Base-by-base conservation (phyloP, 1,140 invertebrate genomes). In the Calosoma granatense region DNA sequence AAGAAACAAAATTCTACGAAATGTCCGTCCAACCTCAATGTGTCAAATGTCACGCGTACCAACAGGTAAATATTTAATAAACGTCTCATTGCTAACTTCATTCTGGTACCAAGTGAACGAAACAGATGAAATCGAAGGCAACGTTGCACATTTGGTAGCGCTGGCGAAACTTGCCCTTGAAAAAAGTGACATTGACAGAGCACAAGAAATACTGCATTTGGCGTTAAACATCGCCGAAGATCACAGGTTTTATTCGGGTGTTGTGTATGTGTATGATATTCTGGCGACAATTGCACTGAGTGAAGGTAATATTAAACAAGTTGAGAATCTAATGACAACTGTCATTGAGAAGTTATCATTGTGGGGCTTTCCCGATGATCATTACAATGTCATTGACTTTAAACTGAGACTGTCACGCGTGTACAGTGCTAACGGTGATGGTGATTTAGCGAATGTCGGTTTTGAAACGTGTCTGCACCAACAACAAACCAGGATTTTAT, bases 201-300 rank as follows among this genome's bases (percentile, higher is more conserved):
- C 69, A 1, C 64, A 69, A 58, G 68, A 66, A 15, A 67, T 71
- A 36, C 54, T 71, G 47, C 56, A 66, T 51, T 64, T 71, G 62
- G 68, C 66, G 1, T 61, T 70, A 26, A 70, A 69, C 41, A 67
- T 71, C 20, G 67, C 65, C 19, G 68, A 71, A 55, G 66, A 69
- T 20, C 60, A 69, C 47, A 61, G 65, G 39, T 58, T 67, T 0
- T 63, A 63, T 22, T 55, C 63, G 14, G 63, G 61, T 11, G 47
- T 71, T 53, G 67, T 66, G 3, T 65, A 64, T 39, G 67, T 71
- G 54, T 71, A 70, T 52, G 68, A 71, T 56, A 65, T 69, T 15
- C 53, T 71, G 20, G 60, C 66, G 1, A 67, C 63, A 0, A 68
- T 72, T 14, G 64, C 68, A 9, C 61, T 70, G 22, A 61, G 61